Conservation (phyloP, 2,797 vertebrate genomes). For the Capromys pilorides region DNA sequence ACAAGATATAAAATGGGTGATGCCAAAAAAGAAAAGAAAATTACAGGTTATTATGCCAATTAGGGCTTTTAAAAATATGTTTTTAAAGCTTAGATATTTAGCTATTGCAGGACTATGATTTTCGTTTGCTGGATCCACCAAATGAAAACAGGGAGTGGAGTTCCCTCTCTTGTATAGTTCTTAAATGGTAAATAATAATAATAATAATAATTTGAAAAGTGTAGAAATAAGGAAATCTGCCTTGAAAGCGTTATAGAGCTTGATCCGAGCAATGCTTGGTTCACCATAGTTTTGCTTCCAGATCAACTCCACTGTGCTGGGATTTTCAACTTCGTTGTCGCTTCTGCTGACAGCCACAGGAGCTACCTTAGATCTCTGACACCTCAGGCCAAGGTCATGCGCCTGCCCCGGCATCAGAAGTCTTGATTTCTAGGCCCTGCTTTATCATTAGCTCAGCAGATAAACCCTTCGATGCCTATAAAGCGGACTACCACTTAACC, state of each 20-base stretch:
- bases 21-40: constrained; percentile 79
- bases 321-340: not conserved
- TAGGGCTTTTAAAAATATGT: constrained; percentile 70
- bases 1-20: constrained; percentile 72
- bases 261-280: not conserved
- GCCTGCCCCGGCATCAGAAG: not conserved
- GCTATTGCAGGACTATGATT: constrained; percentile 61
- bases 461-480: not conserved
- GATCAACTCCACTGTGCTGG: not conserved
- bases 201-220: not conserved
- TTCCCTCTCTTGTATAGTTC: constrained; percentile 46
- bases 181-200: constrained; percentile 17
- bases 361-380: not conserved
- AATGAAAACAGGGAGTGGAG: constrained; percentile 58
- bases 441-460: not conserved
- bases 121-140: constrained; percentile 55
- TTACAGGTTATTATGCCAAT: constrained; percentile 75
- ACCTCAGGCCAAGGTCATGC: not conserved
- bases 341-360: not conserved
- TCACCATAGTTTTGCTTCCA: not conserved
- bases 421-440: constrained; percentile 12
- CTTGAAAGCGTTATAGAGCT: not conserved
- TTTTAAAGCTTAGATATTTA: constrained; percentile 75
- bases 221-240: constrained; percentile 15
- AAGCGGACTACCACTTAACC: constrained; percentile 14